Conservation (phyloP, 2,888 invertebrate species). For the Netelia virgata region DNA sequence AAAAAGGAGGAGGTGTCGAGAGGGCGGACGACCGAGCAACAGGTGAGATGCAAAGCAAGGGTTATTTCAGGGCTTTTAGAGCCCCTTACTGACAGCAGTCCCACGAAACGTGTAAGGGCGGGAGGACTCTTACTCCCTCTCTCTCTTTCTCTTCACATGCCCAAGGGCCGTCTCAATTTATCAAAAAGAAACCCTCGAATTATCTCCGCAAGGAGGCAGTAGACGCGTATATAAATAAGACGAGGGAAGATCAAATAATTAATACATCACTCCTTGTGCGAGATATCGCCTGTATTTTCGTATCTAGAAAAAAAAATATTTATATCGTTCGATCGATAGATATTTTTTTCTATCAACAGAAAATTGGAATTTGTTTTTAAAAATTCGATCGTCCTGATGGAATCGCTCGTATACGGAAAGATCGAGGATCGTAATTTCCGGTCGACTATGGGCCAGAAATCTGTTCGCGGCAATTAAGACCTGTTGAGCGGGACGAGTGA, state of each 20-base stretch:
- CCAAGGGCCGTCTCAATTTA: slow-evolving; percentile 66
- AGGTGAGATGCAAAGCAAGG: slow-evolving; percentile 85
- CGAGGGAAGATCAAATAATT: slow-evolving; percentile 42
- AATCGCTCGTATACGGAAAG: neutral
- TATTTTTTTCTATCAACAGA: too few species aligned
- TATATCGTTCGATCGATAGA: too few species aligned
- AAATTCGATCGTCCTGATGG: too few species aligned
- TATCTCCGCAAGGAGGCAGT: slow-evolving; percentile 48
- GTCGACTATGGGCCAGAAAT: slow-evolving; percentile 16
- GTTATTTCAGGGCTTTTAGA: slow-evolving; percentile 81
- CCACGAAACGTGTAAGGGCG: slow-evolving; percentile 49
- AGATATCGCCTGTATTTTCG: slow-evolving; percentile 5
- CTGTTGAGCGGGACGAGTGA: slow-evolving; percentile 73
- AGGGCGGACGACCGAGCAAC: slow-evolving; percentile 81
- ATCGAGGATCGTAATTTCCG: slow-evolving; percentile 26
- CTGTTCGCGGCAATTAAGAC: slow-evolving; percentile 79
- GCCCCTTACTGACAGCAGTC: slow-evolving; percentile 68
- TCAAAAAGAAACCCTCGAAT: slow-evolving; percentile 67
- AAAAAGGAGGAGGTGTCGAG: slow-evolving; percentile 78
- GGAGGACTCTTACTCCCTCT: slow-evolving; percentile 14
- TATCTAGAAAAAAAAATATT: neutral
- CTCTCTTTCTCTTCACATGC: slow-evolving; percentile 48
- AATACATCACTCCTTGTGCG: slow-evolving; percentile 21
- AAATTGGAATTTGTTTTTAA: too few species aligned
- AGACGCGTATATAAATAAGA: slow-evolving; percentile 4